Percentiles rank a stretch among this genome's conserved stretches.
These are phyloP conservation scores for Acipenser oxyrinchus DNA, from an alignment of 2,797 vertebrate species.

Conservation along the genomic window DNA sequence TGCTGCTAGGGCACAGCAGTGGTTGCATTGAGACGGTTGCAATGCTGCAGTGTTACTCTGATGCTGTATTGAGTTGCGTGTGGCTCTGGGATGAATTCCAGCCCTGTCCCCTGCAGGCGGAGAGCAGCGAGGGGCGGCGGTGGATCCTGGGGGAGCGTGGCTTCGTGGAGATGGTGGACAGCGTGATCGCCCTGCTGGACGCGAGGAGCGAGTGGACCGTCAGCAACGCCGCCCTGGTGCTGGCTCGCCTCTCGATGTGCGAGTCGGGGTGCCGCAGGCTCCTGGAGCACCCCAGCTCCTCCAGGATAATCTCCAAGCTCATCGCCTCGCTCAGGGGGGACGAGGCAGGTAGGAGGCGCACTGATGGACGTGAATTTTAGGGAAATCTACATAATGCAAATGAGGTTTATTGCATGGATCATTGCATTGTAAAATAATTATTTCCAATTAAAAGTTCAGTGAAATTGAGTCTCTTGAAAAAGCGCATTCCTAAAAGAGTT, in stretches of 20 bases:
- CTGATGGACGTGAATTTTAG: background rate
- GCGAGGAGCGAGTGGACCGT: slow-evolving; percentile 24
- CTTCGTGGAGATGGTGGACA: slow-evolving; percentile 26
- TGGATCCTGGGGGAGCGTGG: slow-evolving; percentile 31
- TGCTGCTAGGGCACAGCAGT: background rate
- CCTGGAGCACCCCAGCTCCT: slow-evolving; percentile 27
- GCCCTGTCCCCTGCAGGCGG: slow-evolving; percentile 27
- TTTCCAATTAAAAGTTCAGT: too few relatives aligned
- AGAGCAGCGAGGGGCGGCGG: slow-evolving; percentile 25
- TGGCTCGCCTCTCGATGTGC: slow-evolving; percentile 35
- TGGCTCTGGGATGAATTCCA: background rate
- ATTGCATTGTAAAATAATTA: too few relatives aligned
- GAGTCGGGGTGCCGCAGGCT: slow-evolving; percentile 31
- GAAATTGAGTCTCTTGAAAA: too few relatives aligned
- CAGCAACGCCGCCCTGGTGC: slow-evolving; percentile 36
- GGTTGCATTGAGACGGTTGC: background rate
- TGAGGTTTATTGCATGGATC: background rate
- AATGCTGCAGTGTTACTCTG: too few relatives aligned
- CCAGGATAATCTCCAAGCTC: slow-evolving; percentile 18
- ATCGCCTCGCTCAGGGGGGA: slow-evolving; percentile 21
- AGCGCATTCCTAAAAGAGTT: too few relatives aligned
- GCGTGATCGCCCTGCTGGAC: slow-evolving; percentile 29
- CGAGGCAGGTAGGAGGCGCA: slow-evolving; percentile 20
- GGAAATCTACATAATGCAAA: too few relatives aligned
- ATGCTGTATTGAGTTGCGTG: too few relatives aligned